Conservation (phyloP, 2,113 vertebrate genomes). For the Rana temporaria region DNA sequence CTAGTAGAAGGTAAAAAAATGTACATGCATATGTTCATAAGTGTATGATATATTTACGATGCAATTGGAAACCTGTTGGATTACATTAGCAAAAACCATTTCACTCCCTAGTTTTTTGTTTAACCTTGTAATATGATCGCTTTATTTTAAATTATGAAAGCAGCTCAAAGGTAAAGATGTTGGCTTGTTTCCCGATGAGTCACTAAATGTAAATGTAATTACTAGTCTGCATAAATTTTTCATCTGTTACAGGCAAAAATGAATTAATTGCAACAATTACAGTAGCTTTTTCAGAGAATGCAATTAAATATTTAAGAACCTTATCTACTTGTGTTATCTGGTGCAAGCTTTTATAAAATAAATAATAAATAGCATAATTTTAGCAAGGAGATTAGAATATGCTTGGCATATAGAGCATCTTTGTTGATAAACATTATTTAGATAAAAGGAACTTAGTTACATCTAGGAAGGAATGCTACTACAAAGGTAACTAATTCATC, state of each 20-base stretch:
- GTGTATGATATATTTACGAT: no score
- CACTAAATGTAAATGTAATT: constrained; percentile 36
- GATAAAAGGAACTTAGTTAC: constrained; percentile 23
- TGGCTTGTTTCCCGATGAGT: constrained; percentile 55
- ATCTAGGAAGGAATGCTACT: not conserved
- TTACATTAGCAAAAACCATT: not conserved
- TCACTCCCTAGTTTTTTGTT: not conserved
- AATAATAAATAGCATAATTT: constrained; percentile 40
- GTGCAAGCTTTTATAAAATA: constrained; percentile 32
- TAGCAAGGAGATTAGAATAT: constrained; percentile 31
- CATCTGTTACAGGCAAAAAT: constrained; percentile 35
- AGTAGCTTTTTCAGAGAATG: constrained; percentile 25
- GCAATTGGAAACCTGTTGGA: no score
- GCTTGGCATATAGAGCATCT: constrained; percentile 16
- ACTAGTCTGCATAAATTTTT: constrained; percentile 27
- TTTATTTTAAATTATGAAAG: not conserved
- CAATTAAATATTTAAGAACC: constrained; percentile 44
- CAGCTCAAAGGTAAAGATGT: constrained; percentile 1
- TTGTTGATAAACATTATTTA: constrained; percentile 31
- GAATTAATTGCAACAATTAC: constrained; percentile 44
- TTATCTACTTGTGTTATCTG: constrained; percentile 34
- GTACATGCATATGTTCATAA: no score
- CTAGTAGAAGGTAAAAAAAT: no score
- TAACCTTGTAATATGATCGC: no score
- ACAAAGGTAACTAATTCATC: no score